Evolutionary conservation across 2,797 vertebrate species (phyloP).

Genomic region (Vespertilio murinus): DNA sequence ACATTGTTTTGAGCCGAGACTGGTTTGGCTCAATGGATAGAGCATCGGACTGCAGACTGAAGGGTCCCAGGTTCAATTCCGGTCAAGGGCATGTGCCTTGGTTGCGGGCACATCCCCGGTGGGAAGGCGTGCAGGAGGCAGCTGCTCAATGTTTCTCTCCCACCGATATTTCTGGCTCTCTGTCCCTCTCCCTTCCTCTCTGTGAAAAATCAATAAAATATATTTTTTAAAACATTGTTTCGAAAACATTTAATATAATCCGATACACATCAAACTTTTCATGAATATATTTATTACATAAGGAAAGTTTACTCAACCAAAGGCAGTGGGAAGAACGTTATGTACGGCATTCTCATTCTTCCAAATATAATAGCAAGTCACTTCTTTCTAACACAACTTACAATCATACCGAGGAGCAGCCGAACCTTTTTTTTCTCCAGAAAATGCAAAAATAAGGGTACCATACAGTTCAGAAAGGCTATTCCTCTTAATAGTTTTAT

Average conservation of each 20-base stretch:
- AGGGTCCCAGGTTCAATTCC: no score
- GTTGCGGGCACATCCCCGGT: no score
- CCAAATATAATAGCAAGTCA: background rate
- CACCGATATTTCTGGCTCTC: no score
- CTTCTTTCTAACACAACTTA: constrained; percentile 28
- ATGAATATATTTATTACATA: background rate
- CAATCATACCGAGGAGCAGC: background rate
- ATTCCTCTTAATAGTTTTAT: background rate
- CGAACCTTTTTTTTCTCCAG: constrained; percentile 20
- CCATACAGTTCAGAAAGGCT: background rate
- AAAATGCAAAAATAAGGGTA: constrained; percentile 23
- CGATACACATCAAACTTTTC: background rate
- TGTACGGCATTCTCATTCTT: background rate
- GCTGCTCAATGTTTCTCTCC: no score
- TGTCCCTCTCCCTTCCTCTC: no score
- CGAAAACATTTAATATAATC: constrained; percentile 41
- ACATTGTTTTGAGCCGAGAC: background rate
- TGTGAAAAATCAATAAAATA: no score
- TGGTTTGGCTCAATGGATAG: no score
- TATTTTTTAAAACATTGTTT: background rate
- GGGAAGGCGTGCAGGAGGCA: no score
- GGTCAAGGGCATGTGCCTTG: no score
- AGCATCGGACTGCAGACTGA: no score
- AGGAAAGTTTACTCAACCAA: constrained; percentile 13
- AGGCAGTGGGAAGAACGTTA: background rate